Percentiles rank a stretch among this genome's conserved stretches.
phyloP scores from a whole-genome alignment of 1,140 invertebrate genomes.

The Drosophila varians region DNA sequence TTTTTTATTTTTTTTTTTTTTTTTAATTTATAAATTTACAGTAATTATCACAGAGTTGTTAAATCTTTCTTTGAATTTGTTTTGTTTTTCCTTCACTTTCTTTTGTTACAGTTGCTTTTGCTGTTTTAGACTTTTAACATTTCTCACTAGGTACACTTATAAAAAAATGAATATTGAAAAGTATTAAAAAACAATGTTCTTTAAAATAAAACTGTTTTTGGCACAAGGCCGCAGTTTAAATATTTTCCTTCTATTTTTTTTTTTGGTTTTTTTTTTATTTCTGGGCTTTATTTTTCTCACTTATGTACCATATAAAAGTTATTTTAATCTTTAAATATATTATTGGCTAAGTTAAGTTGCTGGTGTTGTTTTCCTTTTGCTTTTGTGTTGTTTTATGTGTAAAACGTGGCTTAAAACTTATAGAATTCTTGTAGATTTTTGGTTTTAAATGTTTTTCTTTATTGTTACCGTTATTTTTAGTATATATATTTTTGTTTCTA shows the following conservation, averaged over 20 bases:
- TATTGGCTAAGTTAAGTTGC: constrained; percentile 75
- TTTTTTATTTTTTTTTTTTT: constrained; percentile 51
- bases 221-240: constrained; percentile 66
- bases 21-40: constrained; percentile 84
- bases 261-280: constrained; percentile 22
- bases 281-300: constrained; percentile 44
- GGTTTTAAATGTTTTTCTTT: constrained; percentile 80
- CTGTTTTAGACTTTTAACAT: constrained; percentile 79
- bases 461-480: constrained; percentile 73
- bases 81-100: constrained; percentile 68
- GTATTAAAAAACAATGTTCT: constrained; percentile 74
- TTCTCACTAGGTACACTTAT: constrained; percentile 82
- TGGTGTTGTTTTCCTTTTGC: constrained; percentile 50
- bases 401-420: constrained; percentile 79
- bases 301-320: constrained; percentile 54
- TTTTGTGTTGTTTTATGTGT: constrained; percentile 61
- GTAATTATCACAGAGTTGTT: constrained; percentile 84
- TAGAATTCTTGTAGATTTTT: constrained; percentile 82
- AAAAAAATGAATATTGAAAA: constrained; percentile 73
- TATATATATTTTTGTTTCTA: constrained; percentile 44
- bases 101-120: constrained; percentile 73
- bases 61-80: constrained; percentile 83
- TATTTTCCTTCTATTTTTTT: constrained; percentile 30
- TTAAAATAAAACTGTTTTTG: constrained; percentile 73
- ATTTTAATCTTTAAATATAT: constrained; percentile 16